Conservation (phyloP, 2,888 invertebrate species). For the Epinotia demarniana region DNA sequence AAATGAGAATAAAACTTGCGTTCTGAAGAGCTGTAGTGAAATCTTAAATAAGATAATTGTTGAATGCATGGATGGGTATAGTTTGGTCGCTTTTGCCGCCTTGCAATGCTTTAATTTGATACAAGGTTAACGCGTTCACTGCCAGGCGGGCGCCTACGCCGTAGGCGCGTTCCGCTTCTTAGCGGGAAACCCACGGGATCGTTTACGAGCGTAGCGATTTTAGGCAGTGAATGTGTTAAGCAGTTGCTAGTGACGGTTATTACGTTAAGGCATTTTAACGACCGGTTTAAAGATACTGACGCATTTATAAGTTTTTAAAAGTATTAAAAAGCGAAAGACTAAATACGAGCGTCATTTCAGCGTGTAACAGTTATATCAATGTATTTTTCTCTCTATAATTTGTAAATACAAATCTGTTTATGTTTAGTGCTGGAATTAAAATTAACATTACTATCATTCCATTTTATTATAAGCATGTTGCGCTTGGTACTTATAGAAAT, state of each 20-base stretch:
- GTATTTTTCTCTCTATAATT: not conserved
- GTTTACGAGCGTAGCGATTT: too few species aligned
- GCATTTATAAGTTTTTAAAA: not conserved
- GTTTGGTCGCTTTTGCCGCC: slow-evolving; percentile 69
- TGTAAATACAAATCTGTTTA: slow-evolving; percentile 19
- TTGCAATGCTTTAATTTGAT: slow-evolving; percentile 75
- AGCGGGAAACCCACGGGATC: too few species aligned
- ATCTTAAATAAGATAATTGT: slow-evolving; percentile 71
- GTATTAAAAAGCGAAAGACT: not conserved
- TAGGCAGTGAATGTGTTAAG: not conserved
- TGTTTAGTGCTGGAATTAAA: slow-evolving; percentile 13
- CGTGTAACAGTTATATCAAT: not conserved
- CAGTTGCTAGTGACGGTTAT: not conserved
- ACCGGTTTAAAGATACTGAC: not conserved
- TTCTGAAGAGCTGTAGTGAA: slow-evolving; percentile 60
- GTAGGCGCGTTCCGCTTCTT: too few species aligned
- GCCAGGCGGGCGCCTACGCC: too few species aligned
- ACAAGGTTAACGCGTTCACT: slow-evolving; percentile 50
- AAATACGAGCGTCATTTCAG: too few species aligned
- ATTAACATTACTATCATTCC: not conserved
- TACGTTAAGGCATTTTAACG: not conserved
- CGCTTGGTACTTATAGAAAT: too few species aligned
- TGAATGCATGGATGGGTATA: slow-evolving; percentile 67
- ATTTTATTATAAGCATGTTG: too few species aligned
- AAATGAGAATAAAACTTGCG: slow-evolving; percentile 53